Evolutionary conservation across 2,888 invertebrate species (phyloP), one percentile per base, ranked within the genome.

Genomic region (Drosophila acutilabella): DNA sequence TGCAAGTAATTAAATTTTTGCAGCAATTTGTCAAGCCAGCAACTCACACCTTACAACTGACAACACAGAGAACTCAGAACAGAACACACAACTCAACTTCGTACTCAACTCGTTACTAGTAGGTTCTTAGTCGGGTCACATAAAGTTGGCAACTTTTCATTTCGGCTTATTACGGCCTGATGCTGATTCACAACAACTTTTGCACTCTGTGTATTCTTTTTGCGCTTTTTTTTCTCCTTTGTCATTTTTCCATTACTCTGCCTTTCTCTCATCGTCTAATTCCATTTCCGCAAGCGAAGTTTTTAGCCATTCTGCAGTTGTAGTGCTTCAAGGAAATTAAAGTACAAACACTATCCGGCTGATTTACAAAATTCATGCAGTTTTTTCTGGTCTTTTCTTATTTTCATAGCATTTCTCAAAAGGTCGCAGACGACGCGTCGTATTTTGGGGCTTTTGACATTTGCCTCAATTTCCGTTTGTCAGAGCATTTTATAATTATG

Each of bases 311-410:
- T 71, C 71, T 74, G 76, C 81, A 77, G 48, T 66, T 59, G 44
- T 50, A 26, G 60, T 56, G 64, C 58, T 54, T 42, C 59, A 61
- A 85, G 83, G 81, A 82, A 82, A 85, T 82, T 85, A 82, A 80
- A 77, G 75, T 85, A 64, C 70, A 51, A 71, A 70, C 83, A 85
- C 86, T 85, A 82, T 82, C 86, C 81, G 86, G 81, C 50, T 50
- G 53, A 58, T 26, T 14, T 26, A 45, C 51, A 40, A 56, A 18
- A 6, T n/a, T 36, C 13, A 16, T 18, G 10, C 33, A 33, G 6
- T 23, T 23, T n/a, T 41, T 23, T 36, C 23, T 42, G 20, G 14
- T 13, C 26, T 13, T 40, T n/a, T 0, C 11, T 33, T 40, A 18
- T 23, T 14, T 26, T 14, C 23, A 23, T 53, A 14, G n/a, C 14